phyloP scores from a whole-genome alignment of 2,797 vertebrate genomes.

The Caiman crocodilus region DNA sequence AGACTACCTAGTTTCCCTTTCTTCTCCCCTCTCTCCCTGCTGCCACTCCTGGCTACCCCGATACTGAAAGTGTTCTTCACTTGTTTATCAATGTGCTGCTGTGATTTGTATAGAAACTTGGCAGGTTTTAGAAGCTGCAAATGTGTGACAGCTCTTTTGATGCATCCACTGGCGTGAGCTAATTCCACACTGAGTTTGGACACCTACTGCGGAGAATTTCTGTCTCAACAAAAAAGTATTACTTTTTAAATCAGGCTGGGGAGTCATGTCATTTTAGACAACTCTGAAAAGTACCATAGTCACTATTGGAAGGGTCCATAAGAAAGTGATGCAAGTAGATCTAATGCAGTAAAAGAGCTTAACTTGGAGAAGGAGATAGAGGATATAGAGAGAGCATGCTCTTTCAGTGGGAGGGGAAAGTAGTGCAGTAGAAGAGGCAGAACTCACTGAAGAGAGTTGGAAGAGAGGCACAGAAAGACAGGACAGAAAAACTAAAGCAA shows the following conservation, averaged over 20 bases:
- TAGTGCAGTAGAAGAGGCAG: not conserved
- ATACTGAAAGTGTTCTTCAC: not conserved
- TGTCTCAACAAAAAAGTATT: not conserved
- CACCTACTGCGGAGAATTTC: not conserved
- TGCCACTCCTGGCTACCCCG: not conserved
- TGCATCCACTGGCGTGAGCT: not conserved
- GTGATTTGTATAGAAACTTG: not conserved
- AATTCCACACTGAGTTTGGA: not conserved
- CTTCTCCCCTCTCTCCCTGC: too few species aligned
- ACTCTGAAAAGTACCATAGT: conserved; percentile 1
- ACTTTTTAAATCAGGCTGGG: not conserved
- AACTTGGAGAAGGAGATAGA: not conserved
- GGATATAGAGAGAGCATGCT: not conserved
- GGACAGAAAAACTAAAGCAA: not conserved
- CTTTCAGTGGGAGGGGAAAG: not conserved
- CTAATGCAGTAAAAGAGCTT: not conserved
- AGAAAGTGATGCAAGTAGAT: not conserved
- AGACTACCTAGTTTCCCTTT: too few species aligned
- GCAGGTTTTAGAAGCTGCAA: not conserved
- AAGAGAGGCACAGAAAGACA: not conserved
- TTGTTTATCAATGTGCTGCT: not conserved
- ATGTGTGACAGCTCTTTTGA: not conserved
- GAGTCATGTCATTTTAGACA: not conserved
- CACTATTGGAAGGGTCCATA: not conserved
- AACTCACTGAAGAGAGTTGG: not conserved